Conservation (phyloP, 2,888 invertebrate genomes). For the Scaptomyza cyrtandrae region DNA sequence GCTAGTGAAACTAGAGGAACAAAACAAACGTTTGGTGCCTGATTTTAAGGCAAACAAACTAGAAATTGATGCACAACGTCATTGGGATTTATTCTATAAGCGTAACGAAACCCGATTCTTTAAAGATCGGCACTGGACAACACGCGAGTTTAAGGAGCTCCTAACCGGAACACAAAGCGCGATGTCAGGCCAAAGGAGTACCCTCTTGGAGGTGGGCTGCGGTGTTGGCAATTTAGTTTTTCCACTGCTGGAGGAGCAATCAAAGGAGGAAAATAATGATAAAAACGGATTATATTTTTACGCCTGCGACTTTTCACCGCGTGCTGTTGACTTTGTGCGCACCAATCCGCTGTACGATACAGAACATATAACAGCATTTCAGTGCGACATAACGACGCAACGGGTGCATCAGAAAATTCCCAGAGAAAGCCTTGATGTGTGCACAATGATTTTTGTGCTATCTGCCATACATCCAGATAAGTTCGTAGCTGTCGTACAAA, state of each 20-base stretch:
- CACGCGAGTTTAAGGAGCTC: slow-evolving; percentile 95
- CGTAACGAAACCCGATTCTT: slow-evolving; percentile 97
- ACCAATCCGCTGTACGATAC: slow-evolving; percentile 88
- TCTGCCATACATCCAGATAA: slow-evolving; percentile 96
- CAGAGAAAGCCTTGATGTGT: slow-evolving; percentile 88
- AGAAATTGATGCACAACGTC: slow-evolving; percentile 92
- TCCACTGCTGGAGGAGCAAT: slow-evolving; percentile 92
- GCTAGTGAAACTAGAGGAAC: slow-evolving; percentile 87
- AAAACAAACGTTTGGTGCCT: slow-evolving; percentile 89
- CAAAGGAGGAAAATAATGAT: slow-evolving; percentile 7
- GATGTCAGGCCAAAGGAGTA: slow-evolving; percentile 84
- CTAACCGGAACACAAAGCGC: slow-evolving; percentile 83
- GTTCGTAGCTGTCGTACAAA: slow-evolving; percentile 88
- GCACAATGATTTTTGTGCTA: slow-evolving; percentile 96
- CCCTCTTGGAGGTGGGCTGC: slow-evolving; percentile 91
- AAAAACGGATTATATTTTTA: slow-evolving; percentile 88
- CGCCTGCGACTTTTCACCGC: slow-evolving; percentile 96
- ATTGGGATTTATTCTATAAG: slow-evolving; percentile 99
- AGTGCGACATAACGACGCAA: slow-evolving; percentile 92
- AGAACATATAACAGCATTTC: slow-evolving; percentile 90
- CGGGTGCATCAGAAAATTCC: slow-evolving; percentile 86
- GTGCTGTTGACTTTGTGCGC: slow-evolving; percentile 94
- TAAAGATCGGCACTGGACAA: slow-evolving; percentile 98
- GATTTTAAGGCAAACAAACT: slow-evolving; percentile 91
- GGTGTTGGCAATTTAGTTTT: slow-evolving; percentile 99